These are phyloP conservation scores for Melanaphis sacchari DNA, from an alignment of 1,140 invertebrate genomes.

Conservation along the genomic window DNA sequence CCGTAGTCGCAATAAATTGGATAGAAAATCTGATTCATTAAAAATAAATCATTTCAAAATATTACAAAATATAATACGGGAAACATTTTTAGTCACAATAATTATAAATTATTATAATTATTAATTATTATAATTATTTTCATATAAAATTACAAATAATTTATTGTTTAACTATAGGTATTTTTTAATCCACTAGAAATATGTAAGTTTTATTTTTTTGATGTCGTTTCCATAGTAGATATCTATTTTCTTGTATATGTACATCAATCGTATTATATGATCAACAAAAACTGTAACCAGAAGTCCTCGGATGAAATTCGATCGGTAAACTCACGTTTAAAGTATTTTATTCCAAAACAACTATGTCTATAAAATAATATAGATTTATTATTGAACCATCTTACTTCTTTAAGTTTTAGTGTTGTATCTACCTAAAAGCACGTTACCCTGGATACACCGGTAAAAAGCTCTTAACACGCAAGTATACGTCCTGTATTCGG, in stretches of 20 bases:
- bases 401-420: neutral
- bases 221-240: neutral
- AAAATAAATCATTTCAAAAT: too few species aligned
- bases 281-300: neutral
- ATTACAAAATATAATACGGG: too few species aligned
- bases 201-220: neutral
- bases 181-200: neutral
- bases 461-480: slow-evolving; percentile 38
- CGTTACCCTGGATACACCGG: slow-evolving; percentile 33
- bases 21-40: too few species aligned
- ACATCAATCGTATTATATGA: neutral
- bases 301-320: neutral
- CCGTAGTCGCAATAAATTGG: too few species aligned
- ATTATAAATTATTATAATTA: too few species aligned
- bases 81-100: too few species aligned
- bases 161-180: neutral
- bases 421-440: slow-evolving; percentile 6
- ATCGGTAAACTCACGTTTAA: neutral
- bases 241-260: neutral
- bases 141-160: neutral
- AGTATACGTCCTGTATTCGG: neutral
- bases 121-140: too few species aligned
- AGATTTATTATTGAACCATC: slow-evolving; percentile 46
- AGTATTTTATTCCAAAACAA: too few species aligned
- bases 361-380: neutral